Evolutionary conservation across 2,113 vertebrate species (phyloP).

Genomic region (Petromus typicus): DNA sequence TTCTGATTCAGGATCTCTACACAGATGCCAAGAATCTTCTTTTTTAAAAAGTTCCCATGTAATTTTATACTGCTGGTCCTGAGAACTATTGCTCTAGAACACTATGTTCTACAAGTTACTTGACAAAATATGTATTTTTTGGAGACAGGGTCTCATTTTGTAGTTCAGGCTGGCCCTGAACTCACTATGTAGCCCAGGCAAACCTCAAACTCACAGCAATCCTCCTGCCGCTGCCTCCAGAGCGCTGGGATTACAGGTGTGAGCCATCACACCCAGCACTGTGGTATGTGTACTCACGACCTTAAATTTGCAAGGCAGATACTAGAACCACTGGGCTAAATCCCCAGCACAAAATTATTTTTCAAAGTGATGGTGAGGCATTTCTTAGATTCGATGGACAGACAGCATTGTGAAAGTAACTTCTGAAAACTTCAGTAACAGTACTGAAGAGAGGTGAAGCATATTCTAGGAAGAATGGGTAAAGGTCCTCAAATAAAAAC

Average conservation of each 20-base stretch:
- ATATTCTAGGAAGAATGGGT: background rate
- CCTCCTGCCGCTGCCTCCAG: no score
- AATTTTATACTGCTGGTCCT: background rate
- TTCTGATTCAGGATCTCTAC: background rate
- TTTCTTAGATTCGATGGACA: constrained; percentile 21
- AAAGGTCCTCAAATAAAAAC: background rate
- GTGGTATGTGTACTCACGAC: no score
- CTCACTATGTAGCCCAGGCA: no score
- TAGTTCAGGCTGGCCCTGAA: no score
- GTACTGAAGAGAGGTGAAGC: background rate
- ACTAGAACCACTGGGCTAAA: no score
- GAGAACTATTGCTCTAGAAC: constrained; percentile 28
- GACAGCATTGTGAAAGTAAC: constrained; percentile 19
- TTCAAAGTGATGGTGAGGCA: background rate
- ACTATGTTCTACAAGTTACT: constrained; percentile 16
- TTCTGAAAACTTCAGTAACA: constrained; percentile 1
- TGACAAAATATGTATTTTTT: no score
- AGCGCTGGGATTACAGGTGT: no score
- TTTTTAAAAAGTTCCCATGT: constrained; percentile 34
- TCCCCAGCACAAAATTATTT: no score
- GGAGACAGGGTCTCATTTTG: no score
- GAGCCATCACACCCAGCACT: no score
- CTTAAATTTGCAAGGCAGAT: no score
- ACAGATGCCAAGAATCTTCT: background rate
- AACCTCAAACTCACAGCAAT: no score